A percentile compares a stretch with the other conserved stretches of the same genome.
Evolutionary conservation across 2,113 vertebrate genomes (phyloP).

Genomic region (Camelus dromedarius): DNA sequence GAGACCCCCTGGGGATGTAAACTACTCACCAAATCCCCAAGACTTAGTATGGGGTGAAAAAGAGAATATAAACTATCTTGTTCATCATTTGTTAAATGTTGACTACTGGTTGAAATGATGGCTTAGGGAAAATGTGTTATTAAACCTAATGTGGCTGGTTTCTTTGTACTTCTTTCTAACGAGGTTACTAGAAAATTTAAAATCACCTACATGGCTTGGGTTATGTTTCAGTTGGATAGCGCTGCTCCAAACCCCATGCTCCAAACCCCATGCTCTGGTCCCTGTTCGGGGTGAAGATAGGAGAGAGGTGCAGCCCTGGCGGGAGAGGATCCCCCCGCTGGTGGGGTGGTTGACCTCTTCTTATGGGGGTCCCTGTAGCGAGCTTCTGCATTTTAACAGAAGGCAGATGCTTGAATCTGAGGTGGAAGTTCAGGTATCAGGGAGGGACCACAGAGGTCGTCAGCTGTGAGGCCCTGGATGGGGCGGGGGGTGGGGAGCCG

Average conservation of each 20-base stretch:
- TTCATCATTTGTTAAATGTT: neutral
- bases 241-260: neutral
- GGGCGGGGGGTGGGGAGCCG: neutral
- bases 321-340: neutral
- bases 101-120: neutral
- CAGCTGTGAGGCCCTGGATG: neutral
- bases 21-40: neutral
- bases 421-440: neutral
- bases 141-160: neutral
- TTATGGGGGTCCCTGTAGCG: neutral
- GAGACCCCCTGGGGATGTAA: neutral
- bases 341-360: fast-evolving
- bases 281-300: neutral
- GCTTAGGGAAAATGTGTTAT: neutral
- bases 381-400: neutral
- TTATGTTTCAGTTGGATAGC: fast-evolving
- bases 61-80: neutral
- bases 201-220: neutral
- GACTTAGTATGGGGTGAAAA: neutral
- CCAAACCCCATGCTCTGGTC: neutral
- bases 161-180: neutral
- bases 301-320: neutral
- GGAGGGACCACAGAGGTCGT: neutral
- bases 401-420: neutral
- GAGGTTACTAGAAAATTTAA: neutral